Percentiles rank a stretch among this genome's conserved stretches.
Evolutionary conservation across 2,113 vertebrate genomes (phyloP).

Genomic region (Corythornis madagascariensis): DNA sequence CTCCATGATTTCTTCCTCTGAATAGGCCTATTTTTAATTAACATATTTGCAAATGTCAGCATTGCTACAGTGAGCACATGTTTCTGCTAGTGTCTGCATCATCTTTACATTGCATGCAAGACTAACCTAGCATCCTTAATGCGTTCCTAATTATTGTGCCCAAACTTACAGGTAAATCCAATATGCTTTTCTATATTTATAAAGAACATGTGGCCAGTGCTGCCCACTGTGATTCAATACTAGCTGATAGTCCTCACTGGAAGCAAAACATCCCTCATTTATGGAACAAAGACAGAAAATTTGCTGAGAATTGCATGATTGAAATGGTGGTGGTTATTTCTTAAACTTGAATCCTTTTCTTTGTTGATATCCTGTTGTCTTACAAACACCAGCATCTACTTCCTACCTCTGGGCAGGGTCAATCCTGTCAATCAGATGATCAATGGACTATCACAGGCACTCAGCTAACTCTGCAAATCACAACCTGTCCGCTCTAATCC

Average conservation of each 20-base stretch:
- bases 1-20: background rate
- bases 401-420: slow-evolving; percentile 5
- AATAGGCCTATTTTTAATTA: slow-evolving; percentile 32
- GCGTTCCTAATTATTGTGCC: background rate
- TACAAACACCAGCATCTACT: slow-evolving; percentile 2
- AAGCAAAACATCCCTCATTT: background rate
- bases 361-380: background rate
- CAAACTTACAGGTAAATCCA: background rate
- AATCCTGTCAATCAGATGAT: slow-evolving; percentile 56
- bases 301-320: background rate
- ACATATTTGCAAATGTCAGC: background rate
- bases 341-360: background rate
- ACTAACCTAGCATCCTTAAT: background rate
- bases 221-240: background rate
- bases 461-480: slow-evolving; percentile 62
- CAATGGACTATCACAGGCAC: slow-evolving; percentile 49
- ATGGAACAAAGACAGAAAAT: background rate
- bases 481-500: slow-evolving; percentile 53
- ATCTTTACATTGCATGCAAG: background rate
- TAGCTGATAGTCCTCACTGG: background rate
- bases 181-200: background rate
- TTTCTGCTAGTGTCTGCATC: background rate
- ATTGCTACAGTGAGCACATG: background rate
- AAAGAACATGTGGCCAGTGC: background rate
- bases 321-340: background rate